Evolutionary conservation across 2,888 invertebrate genomes (phyloP), one percentile per base, ranked within the genome.

Genomic region (Amorpha juglandis): DNA sequence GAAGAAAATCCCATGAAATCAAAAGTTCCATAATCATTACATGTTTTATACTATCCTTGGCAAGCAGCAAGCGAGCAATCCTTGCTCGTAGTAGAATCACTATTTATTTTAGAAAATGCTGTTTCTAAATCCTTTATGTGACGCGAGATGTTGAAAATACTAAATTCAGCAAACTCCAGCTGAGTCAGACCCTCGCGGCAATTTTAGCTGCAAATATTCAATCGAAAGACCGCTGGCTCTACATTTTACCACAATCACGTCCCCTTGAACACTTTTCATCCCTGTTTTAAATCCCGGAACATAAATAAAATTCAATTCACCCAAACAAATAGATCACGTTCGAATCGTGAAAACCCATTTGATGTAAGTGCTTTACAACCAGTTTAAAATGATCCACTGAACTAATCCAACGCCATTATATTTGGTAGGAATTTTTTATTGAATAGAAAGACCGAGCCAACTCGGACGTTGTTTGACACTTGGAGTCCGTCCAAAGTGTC

Each of bases 401-500:
- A 58, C 55, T 58, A 58, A 58, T 58, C 55, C 55, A 16, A n/a
- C 1, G 33, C 55, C 55, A 58, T 38, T 58, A 58, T 38, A 58
- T 58, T 19, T 38, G 16, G 35, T 58, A 38, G 19, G 55, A 38
- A 35, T 8, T 38, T 58, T 58, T 58, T 58, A 58, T 38, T 58
- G 55, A 58, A 58, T 58, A 58, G 38, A 58, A 55, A 38, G 19
- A 58, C 16, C 38, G 19, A 16, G 42, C 58, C 58, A 58, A 58
- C 19, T 58, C 38, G 19, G 55, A 12, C 58, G 58, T 9, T 51
- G 51, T 63, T 63, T 74, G 74, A 75, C 74, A 86, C 82, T 90
- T 90, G 90, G 90, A 89, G 76, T 74, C 74, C 75, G 74, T 89
- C 90, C 90, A 90, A 89, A 88, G 83, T 86, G 84, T 85, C 84